Conservation (phyloP, 1,140 invertebrate species). For the Arion vulgaris region DNA sequence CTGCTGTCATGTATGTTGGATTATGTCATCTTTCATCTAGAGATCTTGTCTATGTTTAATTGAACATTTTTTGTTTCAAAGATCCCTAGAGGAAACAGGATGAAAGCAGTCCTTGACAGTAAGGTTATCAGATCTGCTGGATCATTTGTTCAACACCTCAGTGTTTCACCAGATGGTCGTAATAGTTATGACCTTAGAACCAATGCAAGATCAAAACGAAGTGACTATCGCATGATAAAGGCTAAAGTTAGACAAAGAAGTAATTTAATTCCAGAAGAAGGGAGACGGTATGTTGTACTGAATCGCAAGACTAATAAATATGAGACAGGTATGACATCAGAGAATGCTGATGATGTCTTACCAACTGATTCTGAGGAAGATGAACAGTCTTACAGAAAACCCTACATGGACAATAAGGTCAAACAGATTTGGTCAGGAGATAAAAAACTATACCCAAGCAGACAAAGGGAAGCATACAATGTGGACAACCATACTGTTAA, state of each 20-base stretch:
- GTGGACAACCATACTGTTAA: neutral
- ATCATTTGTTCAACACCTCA: neutral
- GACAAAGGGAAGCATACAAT: neutral
- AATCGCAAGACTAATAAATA: neutral
- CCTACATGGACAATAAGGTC: neutral
- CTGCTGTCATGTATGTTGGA: too few species aligned
- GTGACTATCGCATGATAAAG: neutral
- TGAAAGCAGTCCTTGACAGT: neutral
- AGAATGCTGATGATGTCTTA: neutral
- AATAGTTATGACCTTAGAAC: neutral
- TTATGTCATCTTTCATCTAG: neutral
- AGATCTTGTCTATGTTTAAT: neutral
- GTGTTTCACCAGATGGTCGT: neutral
- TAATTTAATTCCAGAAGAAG: neutral
- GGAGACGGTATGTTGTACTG: neutral
- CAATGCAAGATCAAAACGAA: neutral
- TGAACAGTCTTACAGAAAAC: neutral
- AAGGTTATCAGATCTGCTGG: neutral
- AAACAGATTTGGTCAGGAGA: neutral
- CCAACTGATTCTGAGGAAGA: neutral
- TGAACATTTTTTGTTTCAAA: slow-evolving; percentile 17
- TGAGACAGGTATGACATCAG: neutral
- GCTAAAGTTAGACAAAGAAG: neutral
- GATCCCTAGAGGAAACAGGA: neutral
- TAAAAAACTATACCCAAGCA: neutral